Evolutionary conservation across 1,140 invertebrate genomes (phyloP).

Genomic region (Homalodisca vitripennis): DNA sequence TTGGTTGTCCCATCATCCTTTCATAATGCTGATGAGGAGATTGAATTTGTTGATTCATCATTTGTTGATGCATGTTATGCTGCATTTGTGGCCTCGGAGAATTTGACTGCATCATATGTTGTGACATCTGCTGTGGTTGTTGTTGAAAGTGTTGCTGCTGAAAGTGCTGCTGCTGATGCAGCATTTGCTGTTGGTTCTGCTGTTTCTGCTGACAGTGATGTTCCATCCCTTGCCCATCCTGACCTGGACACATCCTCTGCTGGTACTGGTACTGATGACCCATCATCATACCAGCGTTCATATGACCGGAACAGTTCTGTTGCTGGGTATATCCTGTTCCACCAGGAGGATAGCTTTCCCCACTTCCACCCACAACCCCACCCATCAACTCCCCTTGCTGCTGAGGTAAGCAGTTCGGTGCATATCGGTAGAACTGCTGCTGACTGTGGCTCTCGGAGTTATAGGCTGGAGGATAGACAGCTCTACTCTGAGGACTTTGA

Average conservation of each 20-base stretch:
- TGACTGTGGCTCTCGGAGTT: not conserved
- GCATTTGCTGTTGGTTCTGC: constrained; percentile 41
- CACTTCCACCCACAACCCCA: not conserved
- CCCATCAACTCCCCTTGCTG: constrained; percentile 5
- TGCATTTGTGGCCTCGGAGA: constrained; percentile 43
- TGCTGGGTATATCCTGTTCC: constrained; percentile 3
- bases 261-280: constrained; percentile 22
- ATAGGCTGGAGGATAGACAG: constrained; percentile 7
- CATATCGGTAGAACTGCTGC: constrained; percentile 15
- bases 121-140: constrained; percentile 43
- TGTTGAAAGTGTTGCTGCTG: constrained; percentile 41
- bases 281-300: constrained; percentile 16
- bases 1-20: constrained; percentile 30
- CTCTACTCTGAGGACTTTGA: not conserved
- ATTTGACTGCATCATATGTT: constrained; percentile 47
- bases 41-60: constrained; percentile 30
- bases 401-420: not conserved
- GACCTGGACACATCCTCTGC: not conserved
- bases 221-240: constrained; percentile 1
- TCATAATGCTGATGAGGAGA: constrained; percentile 33
- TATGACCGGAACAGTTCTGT: not conserved
- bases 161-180: constrained; percentile 47
- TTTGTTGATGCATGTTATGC: constrained; percentile 40
- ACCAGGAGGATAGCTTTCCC: not conserved
- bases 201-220: constrained; percentile 26